Evolutionary conservation across 2,888 invertebrate species (phyloP), one percentile per base, ranked within the genome.

Genomic region (Rhynchonema sp.): DNA sequence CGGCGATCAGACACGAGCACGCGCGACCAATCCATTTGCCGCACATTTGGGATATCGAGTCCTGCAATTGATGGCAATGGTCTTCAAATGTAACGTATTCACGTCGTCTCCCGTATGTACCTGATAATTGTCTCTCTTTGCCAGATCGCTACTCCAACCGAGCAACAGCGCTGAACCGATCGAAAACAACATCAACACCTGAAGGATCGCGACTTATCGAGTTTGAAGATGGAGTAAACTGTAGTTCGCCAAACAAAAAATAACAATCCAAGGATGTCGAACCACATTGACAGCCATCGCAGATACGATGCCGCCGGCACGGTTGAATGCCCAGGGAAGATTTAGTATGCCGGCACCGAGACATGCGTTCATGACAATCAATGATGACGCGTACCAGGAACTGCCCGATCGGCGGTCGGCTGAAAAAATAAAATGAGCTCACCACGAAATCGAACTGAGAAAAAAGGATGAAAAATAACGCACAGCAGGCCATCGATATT

Each of bases 261-360:
- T n/a, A n/a, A n/a, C n/a, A n/a, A n/a, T n/a, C n/a, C n/a, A 49
- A 49, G 23, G 13, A 49, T 3, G n/a, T 20, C 49, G 9, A 6
- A 49, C 49, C 20, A 49, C 3, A 49, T 49, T 49, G 3, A n/a
- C n/a, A n/a, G 23, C 23, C n/a, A n/a, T 49, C 20, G 49, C 49
- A 3, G 49, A 17, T 3, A 49, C 13, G n/a, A 49, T 49, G 49
- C 49, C 81, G 25, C 81, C 81, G 46, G 80, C 79, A 67, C 77
- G 75, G 65, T 81, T 77, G 65, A 80, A 82, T 1, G 81, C 80
- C 63, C 77, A 74, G 1, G 82, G 81, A 67, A 82, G 81, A 72
- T 81, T 80, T n/a, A 82, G 72, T 6, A 82, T 72, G 9, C 79
- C 80, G n/a, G 81, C 81, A 17, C 82, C 82, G 9, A 78, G 67